Evolutionary conservation across 1,140 invertebrate species (phyloP).

Genomic region (Bombyx mori): ASM3026992v2 NC_085109.1:11992501-11993000

Average conservation of each 20-base stretch:
- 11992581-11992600: slow-evolving; percentile 88
- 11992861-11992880: slow-evolving; percentile 70
- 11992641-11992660: slow-evolving; percentile 89
- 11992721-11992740: slow-evolving; percentile 85
- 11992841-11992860: slow-evolving; percentile 40
- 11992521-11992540: slow-evolving; percentile 12
- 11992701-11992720: slow-evolving; percentile 92
- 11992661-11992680: slow-evolving; percentile 91
- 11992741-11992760: slow-evolving; percentile 96
- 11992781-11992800: slow-evolving; percentile 93
- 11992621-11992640: slow-evolving; percentile 77
- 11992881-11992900: slow-evolving; percentile 62
- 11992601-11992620: slow-evolving; percentile 83
- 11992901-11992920: slow-evolving; percentile 27
- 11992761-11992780: slow-evolving; percentile 90
- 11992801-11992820: slow-evolving; percentile 97
- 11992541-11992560: slow-evolving; percentile 84
- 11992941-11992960: slow-evolving; percentile 40
- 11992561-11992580: slow-evolving; percentile 92
- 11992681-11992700: slow-evolving; percentile 94
- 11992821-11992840: slow-evolving; percentile 82
- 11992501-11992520: no score
- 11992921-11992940: slow-evolving; percentile 25
- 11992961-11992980: slow-evolving; percentile 49
- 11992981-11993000: slow-evolving; percentile 48